Evolutionary conservation across 2,888 invertebrate species (phyloP).

Genomic region (Agrilus mali): DNA sequence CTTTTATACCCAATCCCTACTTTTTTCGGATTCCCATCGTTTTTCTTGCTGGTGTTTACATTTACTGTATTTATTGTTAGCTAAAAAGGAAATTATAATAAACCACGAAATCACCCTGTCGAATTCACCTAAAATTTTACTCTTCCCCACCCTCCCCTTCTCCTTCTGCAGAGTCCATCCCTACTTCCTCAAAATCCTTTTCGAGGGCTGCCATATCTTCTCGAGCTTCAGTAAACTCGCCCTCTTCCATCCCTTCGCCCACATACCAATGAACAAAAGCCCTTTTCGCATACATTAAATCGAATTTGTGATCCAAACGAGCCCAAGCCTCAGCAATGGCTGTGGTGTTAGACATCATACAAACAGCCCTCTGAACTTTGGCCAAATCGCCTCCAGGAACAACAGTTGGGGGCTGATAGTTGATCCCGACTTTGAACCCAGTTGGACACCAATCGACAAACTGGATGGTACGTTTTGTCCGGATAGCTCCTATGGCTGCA

Average conservation of each 20-base stretch:
- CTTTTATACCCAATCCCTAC: too few relatives aligned
- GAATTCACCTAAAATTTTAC: not conserved
- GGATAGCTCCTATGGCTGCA: constrained; percentile 84
- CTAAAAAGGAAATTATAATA: too few relatives aligned
- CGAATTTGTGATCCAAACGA: constrained; percentile 85
- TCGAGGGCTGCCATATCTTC: constrained; percentile 58
- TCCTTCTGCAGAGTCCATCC: constrained; percentile 37
- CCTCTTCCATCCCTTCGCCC: constrained; percentile 58
- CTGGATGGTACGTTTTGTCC: constrained; percentile 82
- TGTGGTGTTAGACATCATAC: constrained; percentile 94
- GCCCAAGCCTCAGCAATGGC: constrained; percentile 97
- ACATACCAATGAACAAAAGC: constrained; percentile 87
- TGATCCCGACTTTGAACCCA: constrained; percentile 70
- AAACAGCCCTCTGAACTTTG: constrained; percentile 87
- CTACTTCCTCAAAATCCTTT: constrained; percentile 59
- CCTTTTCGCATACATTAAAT: constrained; percentile 87
- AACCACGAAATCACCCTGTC: too few relatives aligned
- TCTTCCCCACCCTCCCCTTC: too few relatives aligned
- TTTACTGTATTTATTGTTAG: too few relatives aligned
- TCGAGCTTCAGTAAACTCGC: constrained; percentile 62
- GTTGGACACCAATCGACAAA: constrained; percentile 82
- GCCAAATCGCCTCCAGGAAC: constrained; percentile 87
- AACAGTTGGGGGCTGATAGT: constrained; percentile 82
- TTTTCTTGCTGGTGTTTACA: too few relatives aligned
- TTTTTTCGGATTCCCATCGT: too few relatives aligned